Evolutionary conservation across 2,888 invertebrate genomes (phyloP), one percentile per base, ranked within the genome.

Genomic region (Cheilosia variabilis): DNA sequence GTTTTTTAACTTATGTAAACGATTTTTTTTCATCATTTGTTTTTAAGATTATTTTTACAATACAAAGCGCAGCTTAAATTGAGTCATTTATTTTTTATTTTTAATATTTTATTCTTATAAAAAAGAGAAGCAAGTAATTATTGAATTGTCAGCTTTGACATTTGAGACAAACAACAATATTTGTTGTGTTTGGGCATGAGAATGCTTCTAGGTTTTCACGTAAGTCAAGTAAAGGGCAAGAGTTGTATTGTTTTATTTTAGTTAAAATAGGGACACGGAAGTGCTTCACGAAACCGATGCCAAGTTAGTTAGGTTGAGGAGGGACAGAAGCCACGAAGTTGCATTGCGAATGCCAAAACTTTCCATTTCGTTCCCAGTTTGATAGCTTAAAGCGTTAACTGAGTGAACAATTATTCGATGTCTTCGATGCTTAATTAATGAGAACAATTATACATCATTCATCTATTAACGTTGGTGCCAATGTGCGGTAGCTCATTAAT

Each of bases 41-140:
- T 71, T 50, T 45, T 63, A 57, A 72, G 47, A 50, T 63, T 62
- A 83, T 43, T 83, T 81, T 75, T 66, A 37, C 37, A 66, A 52
- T 62, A 37, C 37, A 66, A 52, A 80, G 80, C 57, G 86, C 86
- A 86, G 86, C 86, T 86, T 77, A 57, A 86, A 62, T 86, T 86
- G 50, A 86, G 86, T 86, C 86, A 86, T 77, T 76, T 78, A 41
- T 71, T 63, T 58, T 47, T 87, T 68, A 65, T 37, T 60, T 79
- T 75, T 41, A 58, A 47, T 52, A 43, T 68, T 76, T 62, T 79
- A 76, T 60, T 77, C 22, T 43, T 75, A 63, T 37, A 66, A 53
- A 62, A 62, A 57, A 63, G 55, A 53, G 41, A 50, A 58, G 5
- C 13, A 57, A 57, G 19, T 71, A 60, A 45, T 66, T 65, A 69